phyloP scores from a whole-genome alignment of 2,113 vertebrate genomes.

The Laterallus jamaicensis region DNA sequence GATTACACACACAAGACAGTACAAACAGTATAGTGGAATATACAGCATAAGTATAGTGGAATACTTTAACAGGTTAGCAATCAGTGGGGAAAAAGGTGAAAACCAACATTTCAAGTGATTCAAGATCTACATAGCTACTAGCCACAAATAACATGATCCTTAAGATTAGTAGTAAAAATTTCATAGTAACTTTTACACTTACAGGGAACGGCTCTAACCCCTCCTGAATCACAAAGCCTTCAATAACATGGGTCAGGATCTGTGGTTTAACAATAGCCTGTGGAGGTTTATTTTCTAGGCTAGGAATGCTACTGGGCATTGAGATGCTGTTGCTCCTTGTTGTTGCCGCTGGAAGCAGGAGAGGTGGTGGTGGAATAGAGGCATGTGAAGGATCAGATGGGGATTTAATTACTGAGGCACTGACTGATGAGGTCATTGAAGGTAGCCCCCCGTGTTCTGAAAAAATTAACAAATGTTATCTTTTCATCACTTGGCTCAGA shows the following conservation, averaged over 20 bases:
- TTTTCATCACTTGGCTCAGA: background rate
- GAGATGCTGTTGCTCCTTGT: conserved; percentile 80
- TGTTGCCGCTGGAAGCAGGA: conserved; percentile 80
- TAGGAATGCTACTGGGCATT: conserved; percentile 77
- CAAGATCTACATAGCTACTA: background rate
- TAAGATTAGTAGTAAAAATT: background rate
- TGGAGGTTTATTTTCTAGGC: conserved; percentile 80
- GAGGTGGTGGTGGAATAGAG: conserved; percentile 80
- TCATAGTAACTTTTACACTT: conserved; percentile 47
- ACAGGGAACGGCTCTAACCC: conserved; percentile 95
- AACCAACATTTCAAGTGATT: background rate
- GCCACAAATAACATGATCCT: background rate
- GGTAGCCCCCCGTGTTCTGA: conserved; percentile 78
- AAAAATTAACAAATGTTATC: conserved; percentile 28
- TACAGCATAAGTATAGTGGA: background rate
- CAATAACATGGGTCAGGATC: conserved; percentile 94
- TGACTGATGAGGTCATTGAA: conserved; percentile 78
- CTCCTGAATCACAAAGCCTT: conserved; percentile 98
- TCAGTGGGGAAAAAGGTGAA: background rate
- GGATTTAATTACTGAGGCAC: conserved; percentile 83
- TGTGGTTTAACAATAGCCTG: conserved; percentile 88
- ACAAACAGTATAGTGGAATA: background rate
- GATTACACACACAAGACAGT: background rate
- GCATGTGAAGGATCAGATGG: conserved; percentile 80
- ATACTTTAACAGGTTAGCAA: background rate